Evolutionary conservation across 37 sponge, comb jelly and placozoan species (phyloP).

Genomic region (Haliclona indistincta): DNA sequence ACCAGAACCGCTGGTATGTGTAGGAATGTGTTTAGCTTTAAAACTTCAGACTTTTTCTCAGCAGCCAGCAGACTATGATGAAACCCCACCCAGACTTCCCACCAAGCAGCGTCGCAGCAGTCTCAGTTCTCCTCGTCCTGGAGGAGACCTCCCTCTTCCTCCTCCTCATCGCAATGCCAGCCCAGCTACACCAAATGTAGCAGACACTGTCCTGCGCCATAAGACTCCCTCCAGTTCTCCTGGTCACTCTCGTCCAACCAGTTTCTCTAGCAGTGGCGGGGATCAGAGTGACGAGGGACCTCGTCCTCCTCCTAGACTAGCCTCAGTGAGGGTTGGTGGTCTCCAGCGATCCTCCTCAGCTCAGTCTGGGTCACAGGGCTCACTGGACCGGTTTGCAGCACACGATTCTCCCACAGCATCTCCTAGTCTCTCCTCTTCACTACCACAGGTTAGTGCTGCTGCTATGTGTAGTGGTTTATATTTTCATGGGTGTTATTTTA

Average conservation of each 20-base stretch:
- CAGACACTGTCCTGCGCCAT: no score
- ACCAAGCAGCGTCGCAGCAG: not conserved
- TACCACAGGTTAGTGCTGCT: no score
- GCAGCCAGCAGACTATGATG: slow-evolving; percentile 12
- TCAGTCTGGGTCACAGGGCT: not conserved
- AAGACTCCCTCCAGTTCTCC: slow-evolving; percentile 5
- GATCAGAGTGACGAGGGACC: not conserved
- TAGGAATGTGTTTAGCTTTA: no score
- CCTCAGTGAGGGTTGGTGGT: not conserved
- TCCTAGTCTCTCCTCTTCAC: not conserved
- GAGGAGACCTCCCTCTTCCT: not conserved
- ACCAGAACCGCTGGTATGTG: no score
- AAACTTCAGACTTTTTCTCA: no score
- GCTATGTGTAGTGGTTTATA: no score
- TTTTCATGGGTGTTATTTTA: not conserved
- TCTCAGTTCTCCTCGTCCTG: not conserved
- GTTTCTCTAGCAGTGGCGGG: not conserved
- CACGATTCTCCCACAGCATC: not conserved
- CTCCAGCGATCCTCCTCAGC: not conserved
- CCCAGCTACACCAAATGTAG: no score
- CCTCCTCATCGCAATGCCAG: not conserved
- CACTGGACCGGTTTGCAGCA: not conserved
- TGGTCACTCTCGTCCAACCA: slow-evolving; percentile 8
- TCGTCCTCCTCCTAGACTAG: slow-evolving; percentile 5
- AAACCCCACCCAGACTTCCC: not conserved